These are phyloP conservation scores for Stercorarius parasiticus DNA, from an alignment of 2,113 vertebrate genomes.

Conservation along the genomic window DNA sequence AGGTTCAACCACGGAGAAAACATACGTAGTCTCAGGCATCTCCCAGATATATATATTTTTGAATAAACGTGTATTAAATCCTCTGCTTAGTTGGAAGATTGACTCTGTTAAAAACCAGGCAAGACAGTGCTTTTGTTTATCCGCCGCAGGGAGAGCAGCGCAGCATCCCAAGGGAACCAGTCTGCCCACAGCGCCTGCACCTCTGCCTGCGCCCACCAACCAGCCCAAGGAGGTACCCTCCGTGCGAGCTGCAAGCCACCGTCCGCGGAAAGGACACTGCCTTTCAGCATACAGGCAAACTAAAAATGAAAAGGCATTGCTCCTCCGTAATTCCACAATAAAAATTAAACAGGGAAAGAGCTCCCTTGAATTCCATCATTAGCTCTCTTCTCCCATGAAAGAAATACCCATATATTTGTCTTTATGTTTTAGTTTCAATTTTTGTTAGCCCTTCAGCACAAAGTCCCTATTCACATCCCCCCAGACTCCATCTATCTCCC, in stretches of 20 bases:
- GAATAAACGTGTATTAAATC: not conserved
- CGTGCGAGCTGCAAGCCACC: not conserved
- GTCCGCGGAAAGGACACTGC: not conserved
- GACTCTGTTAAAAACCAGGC: not conserved
- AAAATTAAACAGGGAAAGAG: not conserved
- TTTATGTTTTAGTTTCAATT: not conserved
- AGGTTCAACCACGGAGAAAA: not conserved
- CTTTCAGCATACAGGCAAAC: not conserved
- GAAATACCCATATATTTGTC: not conserved
- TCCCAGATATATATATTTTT: not conserved
- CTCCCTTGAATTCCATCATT: not conserved
- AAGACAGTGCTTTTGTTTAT: not conserved
- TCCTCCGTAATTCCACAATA: not conserved
- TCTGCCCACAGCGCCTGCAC: not conserved
- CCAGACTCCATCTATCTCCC: not conserved
- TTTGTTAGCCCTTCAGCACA: not conserved
- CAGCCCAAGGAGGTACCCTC: not conserved
- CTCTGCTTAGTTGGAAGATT: not conserved
- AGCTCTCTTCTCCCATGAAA: not conserved
- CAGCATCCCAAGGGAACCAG: not conserved
- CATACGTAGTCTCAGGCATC: not conserved
- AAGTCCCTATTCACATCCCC: not conserved
- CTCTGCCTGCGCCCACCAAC: not conserved
- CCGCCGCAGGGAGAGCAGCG: not conserved
- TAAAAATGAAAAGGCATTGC: not conserved